Percentiles rank a stretch among this genome's conserved stretches.
Conservation (phyloP, 2,113 vertebrate species). For the Ariopsis seemanni region DNA sequence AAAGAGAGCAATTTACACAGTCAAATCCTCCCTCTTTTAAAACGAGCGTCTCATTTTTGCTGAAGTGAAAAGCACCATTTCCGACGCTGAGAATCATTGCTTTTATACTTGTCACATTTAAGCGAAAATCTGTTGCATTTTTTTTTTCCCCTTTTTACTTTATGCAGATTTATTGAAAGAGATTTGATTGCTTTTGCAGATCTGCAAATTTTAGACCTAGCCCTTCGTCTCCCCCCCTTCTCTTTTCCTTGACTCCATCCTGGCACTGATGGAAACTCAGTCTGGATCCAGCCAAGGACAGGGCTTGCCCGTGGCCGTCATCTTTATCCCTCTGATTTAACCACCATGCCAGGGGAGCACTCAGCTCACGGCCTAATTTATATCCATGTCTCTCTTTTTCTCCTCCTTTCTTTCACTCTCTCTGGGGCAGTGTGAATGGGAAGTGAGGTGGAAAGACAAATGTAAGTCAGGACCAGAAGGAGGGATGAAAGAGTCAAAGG, state of each 20-base stretch:
- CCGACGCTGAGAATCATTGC: not conserved
- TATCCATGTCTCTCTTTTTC: constrained; percentile 5
- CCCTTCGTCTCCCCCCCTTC: constrained; percentile 10
- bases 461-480: constrained; percentile 40
- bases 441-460: constrained; percentile 42
- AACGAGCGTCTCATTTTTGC: not conserved
- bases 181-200: constrained; percentile 67
- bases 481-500: constrained; percentile 16
- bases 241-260: constrained; percentile 19
- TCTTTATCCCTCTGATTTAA: constrained; percentile 40
- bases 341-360: constrained; percentile 30
- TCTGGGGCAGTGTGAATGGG: constrained; percentile 32
- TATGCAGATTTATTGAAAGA: constrained; percentile 71
- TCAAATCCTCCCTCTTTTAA: not conserved
- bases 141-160: constrained; percentile 56
- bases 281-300: constrained; percentile 37
- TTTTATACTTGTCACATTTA: constrained; percentile 12
- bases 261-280: constrained; percentile 41
- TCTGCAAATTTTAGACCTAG: not conserved
- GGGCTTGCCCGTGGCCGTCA: constrained; percentile 2
- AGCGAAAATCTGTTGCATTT: constrained; percentile 32
- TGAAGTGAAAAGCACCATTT: not conserved
- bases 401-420: constrained; percentile 21
- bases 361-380: constrained; percentile 25
- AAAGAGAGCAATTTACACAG: constrained; percentile 10